Base-by-base conservation (phyloP, 2,888 invertebrate species). In the Eristalis tenax region DNA sequence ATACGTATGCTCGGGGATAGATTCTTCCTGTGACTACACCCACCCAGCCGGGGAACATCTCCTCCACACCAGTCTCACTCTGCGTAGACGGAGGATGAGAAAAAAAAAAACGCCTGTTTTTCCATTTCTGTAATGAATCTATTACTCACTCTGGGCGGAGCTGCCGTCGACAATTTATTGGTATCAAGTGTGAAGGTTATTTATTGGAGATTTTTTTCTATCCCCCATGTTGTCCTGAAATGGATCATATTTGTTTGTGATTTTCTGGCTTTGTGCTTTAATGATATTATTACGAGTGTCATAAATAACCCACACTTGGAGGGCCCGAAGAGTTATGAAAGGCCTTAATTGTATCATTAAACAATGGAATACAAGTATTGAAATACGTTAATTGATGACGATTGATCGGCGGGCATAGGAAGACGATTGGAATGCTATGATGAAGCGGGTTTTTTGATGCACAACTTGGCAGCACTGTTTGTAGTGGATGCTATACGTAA, bases 81-180 rank as follows among this genome's bases (percentile, higher is more conserved):
- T 26, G 59, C 15, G 59, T 26, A 59, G 59, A 56, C 59, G 32
- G 5, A 2, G 32, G 6, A 32, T 6, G 32, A 5, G 6, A 10
- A 18, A 28, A 43, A 40, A 50, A 75, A 71, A 35, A 32, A 23
- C n/a, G 43, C 11, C 43, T 65, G 65, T 83, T 78, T 35, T 28
- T 57, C 11, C 35, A 64, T 68, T 83, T 79, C 71, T 75, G 65
- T 78, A 82, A 82, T 82, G 77, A 75, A 75, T 74, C 86, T 87
- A 71, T 83, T 75, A 75, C 78, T 75, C 79, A 78, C 65, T 23
- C 78, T 26, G 32, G 65, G 22, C 64, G 65, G 50, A 82, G 50
- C 74, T 83, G 75, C 63, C 66, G 65, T 70, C 83, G 71, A 79
- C 56, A 86, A 83, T 86, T 87, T 87, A 87, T 87, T 68, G 75